These are phyloP conservation scores for Drosophila kepulauana DNA, from an alignment of 1,140 invertebrate genomes.

Conservation along the genomic window DNA sequence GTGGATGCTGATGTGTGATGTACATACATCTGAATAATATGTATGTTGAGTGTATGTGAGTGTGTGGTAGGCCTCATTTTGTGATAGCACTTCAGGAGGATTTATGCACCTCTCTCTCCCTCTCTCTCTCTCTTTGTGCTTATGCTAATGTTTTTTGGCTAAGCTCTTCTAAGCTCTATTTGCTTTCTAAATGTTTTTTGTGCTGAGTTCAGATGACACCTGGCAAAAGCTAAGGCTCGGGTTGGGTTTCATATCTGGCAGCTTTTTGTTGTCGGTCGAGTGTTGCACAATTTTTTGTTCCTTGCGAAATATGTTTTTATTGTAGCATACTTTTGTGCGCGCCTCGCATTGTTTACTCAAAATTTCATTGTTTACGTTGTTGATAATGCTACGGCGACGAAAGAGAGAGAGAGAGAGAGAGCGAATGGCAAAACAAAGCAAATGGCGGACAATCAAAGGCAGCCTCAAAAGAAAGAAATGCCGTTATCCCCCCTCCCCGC, in stretches of 20 bases:
- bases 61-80: neutral
- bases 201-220: conserved; percentile 20
- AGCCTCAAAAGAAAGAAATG: conserved; percentile 5
- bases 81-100: neutral
- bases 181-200: conserved; percentile 27
- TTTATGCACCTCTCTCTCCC: neutral
- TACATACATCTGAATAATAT: no score
- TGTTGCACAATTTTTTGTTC: conserved; percentile 6
- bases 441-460: conserved; percentile 38
- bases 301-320: conserved; percentile 3
- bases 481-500: neutral
- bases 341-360: conserved; percentile 57
- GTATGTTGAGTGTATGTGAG: no score
- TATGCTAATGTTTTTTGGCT: conserved; percentile 17
- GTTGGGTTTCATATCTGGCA: conserved; percentile 10
- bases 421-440: neutral
- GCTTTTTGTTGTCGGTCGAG: conserved; percentile 30
- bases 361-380: conserved; percentile 61
- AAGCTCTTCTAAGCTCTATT: conserved; percentile 38
- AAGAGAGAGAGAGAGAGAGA: conserved; percentile 16
- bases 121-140: neutral
- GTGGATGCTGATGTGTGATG: neutral
- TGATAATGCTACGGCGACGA: conserved; percentile 41
- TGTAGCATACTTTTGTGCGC: conserved; percentile 53
- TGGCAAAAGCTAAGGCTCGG: neutral